A percentile compares a stretch with the other conserved stretches of the same genome.
These are phyloP conservation scores for Amblyopsis hoosieri DNA, from an alignment of 2,797 vertebrate species.

Conservation along the genomic window DNA sequence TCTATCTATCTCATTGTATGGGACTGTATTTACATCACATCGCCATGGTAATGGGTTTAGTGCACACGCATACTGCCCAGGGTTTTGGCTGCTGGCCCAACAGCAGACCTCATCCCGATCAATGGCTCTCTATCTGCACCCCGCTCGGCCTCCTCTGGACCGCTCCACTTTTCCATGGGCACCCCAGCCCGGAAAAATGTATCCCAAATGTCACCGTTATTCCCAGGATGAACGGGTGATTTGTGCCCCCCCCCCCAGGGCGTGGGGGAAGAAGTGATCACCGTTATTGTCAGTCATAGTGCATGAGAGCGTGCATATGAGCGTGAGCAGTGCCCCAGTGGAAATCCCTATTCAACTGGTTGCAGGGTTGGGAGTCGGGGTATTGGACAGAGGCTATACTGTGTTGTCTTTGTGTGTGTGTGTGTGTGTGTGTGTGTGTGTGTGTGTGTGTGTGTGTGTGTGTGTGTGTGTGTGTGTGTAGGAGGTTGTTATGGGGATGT, in stretches of 20 bases:
- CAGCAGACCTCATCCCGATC: constrained; percentile 15
- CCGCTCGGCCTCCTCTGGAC: constrained; percentile 30
- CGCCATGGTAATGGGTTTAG: constrained; percentile 10
- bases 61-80: background rate
- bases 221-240: constrained; percentile 64
- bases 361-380: background rate
- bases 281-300: background rate
- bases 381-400: background rate
- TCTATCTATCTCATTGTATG: background rate
- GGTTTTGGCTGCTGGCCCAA: background rate
- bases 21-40: background rate
- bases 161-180: constrained; percentile 55
- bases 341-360: constrained; percentile 1
- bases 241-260: constrained; percentile 59
- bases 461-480: background rate
- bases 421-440: background rate
- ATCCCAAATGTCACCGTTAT: constrained; percentile 74
- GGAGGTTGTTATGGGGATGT: background rate
- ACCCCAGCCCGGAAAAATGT: constrained; percentile 64
- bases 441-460: too few relatives aligned
- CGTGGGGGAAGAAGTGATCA: constrained; percentile 18
- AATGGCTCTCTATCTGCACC: constrained; percentile 38
- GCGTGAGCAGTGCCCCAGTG: background rate
- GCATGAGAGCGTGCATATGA: background rate
- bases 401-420: background rate